Percentiles rank a stretch among this genome's conserved stretches.
These are phyloP conservation scores for Capitulum mitella DNA, from an alignment of 2,888 invertebrate genomes.

Conservation along the genomic window DNA sequence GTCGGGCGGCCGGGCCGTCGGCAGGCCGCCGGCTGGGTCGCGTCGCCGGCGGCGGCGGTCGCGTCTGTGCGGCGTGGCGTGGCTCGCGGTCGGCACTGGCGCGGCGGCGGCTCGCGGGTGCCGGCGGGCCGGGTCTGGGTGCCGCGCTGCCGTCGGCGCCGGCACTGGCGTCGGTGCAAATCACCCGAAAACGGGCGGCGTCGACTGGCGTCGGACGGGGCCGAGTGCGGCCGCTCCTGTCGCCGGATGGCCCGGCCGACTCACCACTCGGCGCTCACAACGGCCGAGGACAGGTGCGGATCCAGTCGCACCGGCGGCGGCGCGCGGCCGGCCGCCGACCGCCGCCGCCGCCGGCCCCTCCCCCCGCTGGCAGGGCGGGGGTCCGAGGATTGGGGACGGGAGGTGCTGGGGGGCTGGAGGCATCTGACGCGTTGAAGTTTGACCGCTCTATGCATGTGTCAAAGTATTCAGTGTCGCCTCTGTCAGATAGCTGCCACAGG, in stretches of 20 bases:
- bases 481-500: too few relatives aligned
- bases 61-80: too few relatives aligned
- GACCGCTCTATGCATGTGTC: too few relatives aligned
- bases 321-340: background rate
- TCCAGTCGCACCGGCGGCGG: slow-evolving; percentile 5
- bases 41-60: too few relatives aligned
- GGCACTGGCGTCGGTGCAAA: background rate
- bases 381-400: too few relatives aligned
- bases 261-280: slow-evolving; percentile 22
- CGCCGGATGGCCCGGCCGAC: slow-evolving; percentile 5
- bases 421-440: too few relatives aligned
- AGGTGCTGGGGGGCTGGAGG: too few relatives aligned
- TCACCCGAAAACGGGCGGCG: background rate
- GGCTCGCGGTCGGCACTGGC: too few relatives aligned
- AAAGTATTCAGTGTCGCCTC: too few relatives aligned
- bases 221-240: background rate
- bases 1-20: too few relatives aligned
- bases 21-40: too few relatives aligned
- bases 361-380: background rate
- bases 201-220: background rate
- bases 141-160: background rate
- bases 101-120: too few relatives aligned
- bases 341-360: background rate
- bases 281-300: background rate
- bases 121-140: background rate